phyloP scores from a whole-genome alignment of 2,797 vertebrate species.

The Anabacerthia variegaticeps region DNA sequence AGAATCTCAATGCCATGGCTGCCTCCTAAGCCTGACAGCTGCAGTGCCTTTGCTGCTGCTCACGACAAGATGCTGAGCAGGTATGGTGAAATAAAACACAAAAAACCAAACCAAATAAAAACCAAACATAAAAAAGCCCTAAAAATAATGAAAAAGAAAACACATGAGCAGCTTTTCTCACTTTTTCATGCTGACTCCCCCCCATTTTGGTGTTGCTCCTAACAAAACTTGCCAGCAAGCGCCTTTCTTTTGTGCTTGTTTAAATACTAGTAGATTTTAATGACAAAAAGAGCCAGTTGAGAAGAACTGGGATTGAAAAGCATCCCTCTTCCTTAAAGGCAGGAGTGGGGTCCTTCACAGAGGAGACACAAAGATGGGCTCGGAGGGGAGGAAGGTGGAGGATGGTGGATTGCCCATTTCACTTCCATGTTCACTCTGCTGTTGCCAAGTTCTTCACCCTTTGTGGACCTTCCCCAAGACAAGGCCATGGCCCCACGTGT shows the following conservation, averaged over 20 bases:
- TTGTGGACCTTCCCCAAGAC: neutral
- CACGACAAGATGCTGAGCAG: neutral
- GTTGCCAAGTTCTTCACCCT: neutral
- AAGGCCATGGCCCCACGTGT: accelerated
- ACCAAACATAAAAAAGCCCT: no score
- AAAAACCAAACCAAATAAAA: no score
- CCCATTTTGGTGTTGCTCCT: neutral
- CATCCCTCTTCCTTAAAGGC: neutral
- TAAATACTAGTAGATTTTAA: neutral
- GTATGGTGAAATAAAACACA: neutral
- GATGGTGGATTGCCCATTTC: accelerated
- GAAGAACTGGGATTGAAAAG: neutral
- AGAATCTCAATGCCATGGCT: neutral
- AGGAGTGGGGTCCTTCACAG: neutral
- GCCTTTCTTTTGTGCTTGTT: neutral
- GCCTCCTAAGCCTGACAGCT: conserved; percentile 38
- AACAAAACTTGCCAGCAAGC: neutral
- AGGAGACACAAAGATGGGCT: neutral
- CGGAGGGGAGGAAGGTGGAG: neutral
- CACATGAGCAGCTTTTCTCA: neutral
- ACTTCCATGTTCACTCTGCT: neutral
- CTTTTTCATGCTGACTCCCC: neutral
- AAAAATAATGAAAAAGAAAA: neutral
- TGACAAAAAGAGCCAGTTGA: neutral
- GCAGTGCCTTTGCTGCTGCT: neutral